Base-by-base conservation (phyloP, 2,113 vertebrate species). In the Fregetta grallaria region DNA sequence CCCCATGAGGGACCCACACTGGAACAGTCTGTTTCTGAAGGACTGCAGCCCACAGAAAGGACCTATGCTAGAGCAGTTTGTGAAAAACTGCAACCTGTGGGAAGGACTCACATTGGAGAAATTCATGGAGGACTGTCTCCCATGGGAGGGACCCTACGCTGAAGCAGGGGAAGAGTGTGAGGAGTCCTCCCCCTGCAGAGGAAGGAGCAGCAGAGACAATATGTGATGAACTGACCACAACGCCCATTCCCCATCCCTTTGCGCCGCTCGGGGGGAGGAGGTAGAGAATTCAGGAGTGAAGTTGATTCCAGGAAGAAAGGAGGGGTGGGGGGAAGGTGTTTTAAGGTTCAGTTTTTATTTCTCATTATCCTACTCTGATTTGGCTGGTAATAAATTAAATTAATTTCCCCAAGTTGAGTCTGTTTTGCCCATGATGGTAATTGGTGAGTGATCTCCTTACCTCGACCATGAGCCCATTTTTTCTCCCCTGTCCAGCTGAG, bases 231-330 rank as follows among this genome's bases (percentile, higher is more conserved):
- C 22, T 15, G 15, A 25, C n/a, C 22, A 1, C n/a, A 61, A 61
- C 22, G n/a, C 10, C 22, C 15, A 36, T 61, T 36, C 58, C 22
- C 58, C 3, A 7, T 36, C 6, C n/a, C 22, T 14, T 9, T 61
- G n/a, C 3, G 3, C 22, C 7, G 3, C 22, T 25, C 1, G 3
- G 3, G n/a, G 22, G n/a, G n/a, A 25, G 3, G 22, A 61, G 22
- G 22, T 61, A 61, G 22, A 25, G 34, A 36, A 59, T 15, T n/a
- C 6, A 8, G 58, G n/a, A 36, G n/a, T 61, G 7, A 36, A 61
- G 34, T 36, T 61, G n/a, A 61, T 22, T 10, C 58, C 1, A 4
- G 58, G 58, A 25, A 61, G 15, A 61, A 36, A 4, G 6, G 14
- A 25, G 15, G 58, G 10, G n/a, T 61, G 22, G 58, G n/a, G 13